Evolutionary conservation across 2,113 vertebrate genomes (phyloP).

Genomic region (Petrocephalus zakoni): DNA sequence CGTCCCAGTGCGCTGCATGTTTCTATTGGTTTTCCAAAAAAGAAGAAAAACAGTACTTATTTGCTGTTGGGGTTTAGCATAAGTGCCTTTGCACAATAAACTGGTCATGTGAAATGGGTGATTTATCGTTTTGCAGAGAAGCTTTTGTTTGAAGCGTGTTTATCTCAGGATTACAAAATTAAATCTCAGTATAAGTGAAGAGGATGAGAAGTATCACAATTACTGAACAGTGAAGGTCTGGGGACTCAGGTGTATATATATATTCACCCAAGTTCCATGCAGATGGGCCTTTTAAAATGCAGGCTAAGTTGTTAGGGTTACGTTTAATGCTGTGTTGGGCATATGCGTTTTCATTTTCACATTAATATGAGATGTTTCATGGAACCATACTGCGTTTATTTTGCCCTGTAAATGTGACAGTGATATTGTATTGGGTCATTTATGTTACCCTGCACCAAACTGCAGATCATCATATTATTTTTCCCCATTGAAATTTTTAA

Average conservation of each 20-base stretch:
- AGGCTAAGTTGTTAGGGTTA: neutral
- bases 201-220: neutral
- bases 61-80: neutral
- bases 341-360: neutral
- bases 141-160: conserved; percentile 4
- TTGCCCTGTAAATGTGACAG: neutral
- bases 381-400: neutral
- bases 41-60: neutral
- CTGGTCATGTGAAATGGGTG: neutral
- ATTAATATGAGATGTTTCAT: neutral
- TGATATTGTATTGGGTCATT: neutral
- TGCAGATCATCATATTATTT: neutral
- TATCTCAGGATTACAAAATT: neutral
- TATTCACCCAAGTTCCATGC: neutral
- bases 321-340: neutral
- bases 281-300: neutral
- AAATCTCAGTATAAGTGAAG: neutral
- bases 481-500: neutral
- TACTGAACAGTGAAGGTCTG: neutral
- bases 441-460: neutral
- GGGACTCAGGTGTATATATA: neutral
- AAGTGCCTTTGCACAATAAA: conserved; percentile 1
- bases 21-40: conserved; percentile 8
- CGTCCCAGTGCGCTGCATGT: neutral
- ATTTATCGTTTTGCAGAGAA: neutral